Percentiles rank a stretch among this genome's conserved stretches.
phyloP scores from a whole-genome alignment of 2,797 vertebrate genomes.

The Erethizon dorsatum region DNA sequence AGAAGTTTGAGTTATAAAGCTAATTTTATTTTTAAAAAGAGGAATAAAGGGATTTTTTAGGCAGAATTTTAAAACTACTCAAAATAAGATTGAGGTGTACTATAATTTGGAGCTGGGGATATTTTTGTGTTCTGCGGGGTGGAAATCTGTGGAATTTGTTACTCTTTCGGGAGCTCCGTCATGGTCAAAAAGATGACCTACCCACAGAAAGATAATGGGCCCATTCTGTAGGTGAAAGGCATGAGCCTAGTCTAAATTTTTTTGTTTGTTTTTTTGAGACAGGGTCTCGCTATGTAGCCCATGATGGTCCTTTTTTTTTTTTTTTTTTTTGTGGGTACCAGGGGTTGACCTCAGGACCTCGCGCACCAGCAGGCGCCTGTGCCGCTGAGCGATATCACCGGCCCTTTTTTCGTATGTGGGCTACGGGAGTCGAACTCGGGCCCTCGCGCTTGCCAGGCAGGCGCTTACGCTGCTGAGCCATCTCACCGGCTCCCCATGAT shows the following conservation, averaged over 20 bases:
- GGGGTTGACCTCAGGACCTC: too few species aligned
- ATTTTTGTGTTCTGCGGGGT: background rate
- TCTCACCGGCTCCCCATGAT: too few species aligned
- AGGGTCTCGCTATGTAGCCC: background rate
- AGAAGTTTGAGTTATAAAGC: conserved; percentile 43
- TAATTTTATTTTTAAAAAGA: background rate
- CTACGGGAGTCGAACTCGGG: too few species aligned
- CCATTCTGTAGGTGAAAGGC: background rate
- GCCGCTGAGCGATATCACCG: too few species aligned
- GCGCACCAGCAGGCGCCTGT: too few species aligned
- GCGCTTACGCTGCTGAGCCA: too few species aligned
- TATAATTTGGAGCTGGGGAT: background rate
- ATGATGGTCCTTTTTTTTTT: too few species aligned
- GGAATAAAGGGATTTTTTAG: background rate
- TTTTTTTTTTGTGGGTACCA: too few species aligned
- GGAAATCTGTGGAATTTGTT: background rate
- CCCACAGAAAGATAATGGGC: background rate
- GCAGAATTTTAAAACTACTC: background rate
- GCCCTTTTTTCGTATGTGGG: too few species aligned
- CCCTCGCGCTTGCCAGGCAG: too few species aligned
- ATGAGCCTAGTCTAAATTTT: background rate
- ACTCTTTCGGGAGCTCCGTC: background rate
- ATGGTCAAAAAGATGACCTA: background rate
- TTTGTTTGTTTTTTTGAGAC: background rate
- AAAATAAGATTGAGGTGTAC: background rate